These are phyloP conservation scores for Podarcis muralis DNA, from an alignment of 2,113 vertebrate species.

Conservation along the genomic window DNA sequence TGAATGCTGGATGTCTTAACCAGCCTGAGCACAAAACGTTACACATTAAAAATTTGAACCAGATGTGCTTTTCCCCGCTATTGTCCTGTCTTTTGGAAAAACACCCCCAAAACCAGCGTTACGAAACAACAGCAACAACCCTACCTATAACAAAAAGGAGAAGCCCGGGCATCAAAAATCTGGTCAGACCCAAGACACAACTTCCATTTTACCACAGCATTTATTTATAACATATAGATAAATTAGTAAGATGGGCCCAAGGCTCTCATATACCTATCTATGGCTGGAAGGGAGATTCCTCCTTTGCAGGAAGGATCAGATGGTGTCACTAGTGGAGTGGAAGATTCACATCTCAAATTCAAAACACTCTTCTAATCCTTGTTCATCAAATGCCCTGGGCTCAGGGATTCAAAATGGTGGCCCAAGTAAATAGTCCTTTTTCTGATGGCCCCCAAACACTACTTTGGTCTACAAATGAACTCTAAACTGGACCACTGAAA, in stretches of 20 bases:
- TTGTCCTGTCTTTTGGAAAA: slow-evolving; percentile 36
- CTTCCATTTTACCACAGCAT: neutral
- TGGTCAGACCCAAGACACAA: neutral
- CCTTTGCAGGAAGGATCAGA: neutral
- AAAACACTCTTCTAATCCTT: neutral
- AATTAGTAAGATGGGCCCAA: neutral
- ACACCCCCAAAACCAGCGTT: slow-evolving; percentile 23
- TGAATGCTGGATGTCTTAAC: slow-evolving; percentile 59
- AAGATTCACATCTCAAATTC: neutral
- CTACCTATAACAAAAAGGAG: neutral
- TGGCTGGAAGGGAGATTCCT: neutral
- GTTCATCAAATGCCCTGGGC: no score
- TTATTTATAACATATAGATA: neutral
- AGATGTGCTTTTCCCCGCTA: slow-evolving; percentile 43
- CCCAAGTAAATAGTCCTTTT: neutral
- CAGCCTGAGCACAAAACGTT: slow-evolving; percentile 55
- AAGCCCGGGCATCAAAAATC: neutral
- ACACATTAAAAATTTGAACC: slow-evolving; percentile 47
- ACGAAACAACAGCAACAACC: slow-evolving; percentile 3
- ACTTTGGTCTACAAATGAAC: neutral
- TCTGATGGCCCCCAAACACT: no score
- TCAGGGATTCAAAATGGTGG: neutral
- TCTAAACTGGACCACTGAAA: no score
- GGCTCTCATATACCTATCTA: neutral
- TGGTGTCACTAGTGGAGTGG: neutral